Evolutionary conservation across 2,113 vertebrate species (phyloP), one percentile per base, ranked within the genome.

Genomic region (Chascanopsetta lugubris): DNA sequence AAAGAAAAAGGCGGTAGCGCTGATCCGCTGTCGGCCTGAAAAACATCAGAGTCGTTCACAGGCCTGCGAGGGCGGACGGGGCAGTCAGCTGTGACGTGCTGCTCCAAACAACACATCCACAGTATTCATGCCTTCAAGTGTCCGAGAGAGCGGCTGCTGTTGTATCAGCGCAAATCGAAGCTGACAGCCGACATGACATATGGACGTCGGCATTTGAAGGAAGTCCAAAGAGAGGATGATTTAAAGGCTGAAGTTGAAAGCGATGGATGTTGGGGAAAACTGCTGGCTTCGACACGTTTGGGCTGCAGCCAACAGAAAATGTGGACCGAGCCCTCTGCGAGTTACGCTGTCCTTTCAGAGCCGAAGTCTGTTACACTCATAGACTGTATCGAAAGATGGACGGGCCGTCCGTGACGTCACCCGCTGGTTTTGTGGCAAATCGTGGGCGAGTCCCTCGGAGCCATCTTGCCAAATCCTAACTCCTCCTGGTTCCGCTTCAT

Each of bases 1-100:
- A 83, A 78, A 61, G 75, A 83, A 70, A 85, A 70, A 85, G 69
- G 43, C 43, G 3, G 54, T 21, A 57, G 59, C 50, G 15, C 34
- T 56, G 30, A 61, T 51, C 40, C 51, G 30, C 38, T 26, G 61
- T 45, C 9, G 24, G 65, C 43, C 25, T 70, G 55, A 75, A 76
- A 77, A 82, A 77, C 82, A 82, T 70, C 48, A 59, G 75, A 47
- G 63, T 42, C 49, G 61, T 56, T 57, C 18, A 21, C 12, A 20
- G 60, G 48, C 13, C 29, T 49, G 61, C 67, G 58, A 64, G 40
- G 27, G 10, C 3, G 36, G 47, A 65, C 3, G 62, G n/a, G 72
- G 66, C 34, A 63, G 55, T 64, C 47, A 40, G 3, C 38, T 42
- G 12, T 7, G 38, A 42, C 38, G 7, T n/a, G 42, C 51, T 66